Evolutionary conservation across 2,797 vertebrate genomes (phyloP).

Genomic region (Microctenopoma stevenorrisi): DNA sequence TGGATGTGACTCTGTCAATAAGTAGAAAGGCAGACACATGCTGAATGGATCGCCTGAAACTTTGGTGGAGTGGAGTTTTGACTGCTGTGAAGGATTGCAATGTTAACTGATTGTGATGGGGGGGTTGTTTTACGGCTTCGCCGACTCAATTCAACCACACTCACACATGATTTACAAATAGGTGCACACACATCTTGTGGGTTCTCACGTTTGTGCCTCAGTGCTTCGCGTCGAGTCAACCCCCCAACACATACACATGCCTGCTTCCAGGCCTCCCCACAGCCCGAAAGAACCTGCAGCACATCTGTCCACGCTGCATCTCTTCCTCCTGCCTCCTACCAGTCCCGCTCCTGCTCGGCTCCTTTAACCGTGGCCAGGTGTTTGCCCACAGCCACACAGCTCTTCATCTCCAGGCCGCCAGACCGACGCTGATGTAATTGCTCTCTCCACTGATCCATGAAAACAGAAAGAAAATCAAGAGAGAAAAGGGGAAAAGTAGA

Average conservation of each 20-base stretch:
- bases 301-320: constrained; percentile 70
- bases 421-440: constrained; percentile 82
- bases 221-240: constrained; percentile 49
- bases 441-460: constrained; percentile 80
- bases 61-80: constrained; percentile 61
- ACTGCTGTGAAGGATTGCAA: constrained; percentile 79
- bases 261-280: constrained; percentile 50
- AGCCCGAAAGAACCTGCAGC: constrained; percentile 69
- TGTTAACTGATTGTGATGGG: constrained; percentile 80
- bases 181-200: constrained; percentile 53
- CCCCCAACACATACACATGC: constrained; percentile 15
- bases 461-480: constrained; percentile 69
- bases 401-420: constrained; percentile 75
- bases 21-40: constrained; percentile 62
- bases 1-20: constrained; percentile 73
- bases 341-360: constrained; percentile 50
- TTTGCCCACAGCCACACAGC: constrained; percentile 78
- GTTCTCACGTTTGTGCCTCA: constrained; percentile 67
- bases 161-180: constrained; percentile 64
- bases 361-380: constrained; percentile 78
- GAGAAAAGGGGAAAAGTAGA: constrained; percentile 36
- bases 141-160: constrained; percentile 62
- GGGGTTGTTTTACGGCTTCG: constrained; percentile 76
- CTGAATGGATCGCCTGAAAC: constrained; percentile 64
- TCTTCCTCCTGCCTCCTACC: constrained; percentile 29